Evolutionary conservation across 2,113 vertebrate species (phyloP).

Genomic region (Perca flavescens): DNA sequence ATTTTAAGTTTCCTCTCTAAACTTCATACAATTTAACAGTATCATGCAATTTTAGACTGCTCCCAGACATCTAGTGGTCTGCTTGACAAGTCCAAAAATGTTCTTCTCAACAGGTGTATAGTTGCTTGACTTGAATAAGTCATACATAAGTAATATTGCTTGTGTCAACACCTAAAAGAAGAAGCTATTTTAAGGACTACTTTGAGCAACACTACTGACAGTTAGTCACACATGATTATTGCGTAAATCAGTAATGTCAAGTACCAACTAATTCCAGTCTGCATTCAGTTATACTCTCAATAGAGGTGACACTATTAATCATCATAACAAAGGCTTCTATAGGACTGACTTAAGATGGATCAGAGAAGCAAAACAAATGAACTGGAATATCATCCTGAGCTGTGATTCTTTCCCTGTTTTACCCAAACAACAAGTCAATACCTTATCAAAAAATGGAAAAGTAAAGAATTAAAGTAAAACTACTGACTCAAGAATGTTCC

Average conservation of each 20-base stretch:
- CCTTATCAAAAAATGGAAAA: neutral
- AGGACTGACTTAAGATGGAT: neutral
- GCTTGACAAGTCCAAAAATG: neutral
- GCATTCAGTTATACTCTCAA: neutral
- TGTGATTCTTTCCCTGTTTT: neutral
- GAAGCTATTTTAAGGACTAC: neutral
- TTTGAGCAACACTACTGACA: neutral
- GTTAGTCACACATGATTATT: neutral
- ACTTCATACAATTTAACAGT: neutral
- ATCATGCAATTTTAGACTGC: neutral
- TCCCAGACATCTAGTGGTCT: too few relatives aligned
- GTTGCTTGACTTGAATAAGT: conserved; percentile 1
- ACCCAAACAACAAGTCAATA: neutral
- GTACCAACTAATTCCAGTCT: neutral
- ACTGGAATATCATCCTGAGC: neutral
- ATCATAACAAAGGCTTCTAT: neutral
- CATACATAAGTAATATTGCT: neutral
- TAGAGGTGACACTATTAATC: neutral
- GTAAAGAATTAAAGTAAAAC: neutral
- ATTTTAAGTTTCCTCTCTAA: conserved; percentile 4
- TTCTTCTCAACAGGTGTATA: neutral
- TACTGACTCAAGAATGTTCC: neutral
- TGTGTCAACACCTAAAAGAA: neutral
- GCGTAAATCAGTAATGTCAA: neutral
- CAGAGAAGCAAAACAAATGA: neutral